Evolutionary conservation across 2,113 vertebrate species (phyloP).

Genomic region (Edolisoma coerulescens): DNA sequence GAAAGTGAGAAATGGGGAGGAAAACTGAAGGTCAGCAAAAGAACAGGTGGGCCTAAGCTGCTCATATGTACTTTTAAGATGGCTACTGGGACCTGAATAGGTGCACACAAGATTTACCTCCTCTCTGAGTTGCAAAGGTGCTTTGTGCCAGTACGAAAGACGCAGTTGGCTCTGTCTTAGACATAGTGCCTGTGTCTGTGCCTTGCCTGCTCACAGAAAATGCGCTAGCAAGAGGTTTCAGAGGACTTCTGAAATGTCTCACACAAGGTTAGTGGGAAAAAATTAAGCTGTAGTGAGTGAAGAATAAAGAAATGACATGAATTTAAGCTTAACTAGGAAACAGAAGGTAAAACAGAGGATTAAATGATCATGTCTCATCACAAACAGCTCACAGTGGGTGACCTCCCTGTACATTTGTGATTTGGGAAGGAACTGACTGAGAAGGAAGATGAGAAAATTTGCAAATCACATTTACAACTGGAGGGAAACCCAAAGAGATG

Average conservation of each 20-base stretch:
- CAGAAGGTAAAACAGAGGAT: neutral
- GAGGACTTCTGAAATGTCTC: neutral
- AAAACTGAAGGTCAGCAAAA: neutral
- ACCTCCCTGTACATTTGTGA: neutral
- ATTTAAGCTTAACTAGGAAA: slow-evolving; percentile 1
- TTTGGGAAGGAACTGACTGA: neutral
- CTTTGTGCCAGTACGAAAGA: neutral
- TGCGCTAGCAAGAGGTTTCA: neutral
- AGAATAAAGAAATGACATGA: neutral
- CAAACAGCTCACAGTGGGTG: neutral
- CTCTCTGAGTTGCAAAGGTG: neutral
- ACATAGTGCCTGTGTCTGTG: neutral
- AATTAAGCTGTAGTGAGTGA: neutral
- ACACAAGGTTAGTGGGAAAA: neutral
- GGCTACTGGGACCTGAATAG: neutral
- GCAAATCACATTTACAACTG: neutral
- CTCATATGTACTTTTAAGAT: neutral
- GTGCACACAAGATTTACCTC: neutral
- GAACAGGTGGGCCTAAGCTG: neutral
- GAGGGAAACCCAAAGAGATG: neutral
- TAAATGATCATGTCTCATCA: neutral
- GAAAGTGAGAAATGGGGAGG: neutral
- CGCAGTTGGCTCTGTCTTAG: neutral
- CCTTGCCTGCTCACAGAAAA: neutral
- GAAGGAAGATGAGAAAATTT: neutral